Conservation (phyloP, 2,113 vertebrate genomes). For the Engystomops pustulosus region DNA sequence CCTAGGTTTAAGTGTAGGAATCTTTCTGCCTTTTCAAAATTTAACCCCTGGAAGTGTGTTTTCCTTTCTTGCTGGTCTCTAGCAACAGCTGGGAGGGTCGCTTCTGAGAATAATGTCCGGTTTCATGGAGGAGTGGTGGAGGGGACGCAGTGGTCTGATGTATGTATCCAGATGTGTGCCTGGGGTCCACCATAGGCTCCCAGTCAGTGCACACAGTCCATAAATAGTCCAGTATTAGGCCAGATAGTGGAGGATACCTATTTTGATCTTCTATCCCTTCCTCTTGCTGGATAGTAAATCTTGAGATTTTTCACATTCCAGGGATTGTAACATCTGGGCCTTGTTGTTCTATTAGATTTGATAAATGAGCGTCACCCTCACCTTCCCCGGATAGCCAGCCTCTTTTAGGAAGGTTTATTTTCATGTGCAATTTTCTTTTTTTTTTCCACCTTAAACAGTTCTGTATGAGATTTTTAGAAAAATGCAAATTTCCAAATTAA, state of each 20-base stretch:
- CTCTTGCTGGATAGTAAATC: conserved; percentile 66
- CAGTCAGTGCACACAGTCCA: background rate
- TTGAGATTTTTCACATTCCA: conserved; percentile 71
- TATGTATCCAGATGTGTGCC: background rate
- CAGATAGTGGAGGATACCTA: conserved; percentile 32
- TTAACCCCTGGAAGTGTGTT: background rate
- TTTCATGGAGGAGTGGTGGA: background rate
- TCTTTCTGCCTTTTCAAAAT: background rate
- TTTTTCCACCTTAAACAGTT: conserved; percentile 29
- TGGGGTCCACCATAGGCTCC: background rate
- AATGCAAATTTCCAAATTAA: conserved; percentile 52
- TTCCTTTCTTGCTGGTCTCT: background rate
- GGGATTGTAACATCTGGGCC: conserved; percentile 67
- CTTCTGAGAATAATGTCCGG: background rate
- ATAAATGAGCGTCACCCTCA: conserved; percentile 56
- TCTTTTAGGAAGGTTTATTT: conserved; percentile 63
- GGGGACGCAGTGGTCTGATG: background rate
- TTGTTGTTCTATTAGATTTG: conserved; percentile 61
- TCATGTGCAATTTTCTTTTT: conserved; percentile 46
- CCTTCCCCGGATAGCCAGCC: conserved; percentile 53
- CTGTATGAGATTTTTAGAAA: background rate
- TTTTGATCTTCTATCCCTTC: conserved; percentile 64
- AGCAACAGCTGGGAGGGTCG: background rate
- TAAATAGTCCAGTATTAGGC: background rate
- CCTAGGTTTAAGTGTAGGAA: background rate